phyloP scores from a whole-genome alignment of 1,140 invertebrate genomes.

The Hycleus phaleratus region DNA sequence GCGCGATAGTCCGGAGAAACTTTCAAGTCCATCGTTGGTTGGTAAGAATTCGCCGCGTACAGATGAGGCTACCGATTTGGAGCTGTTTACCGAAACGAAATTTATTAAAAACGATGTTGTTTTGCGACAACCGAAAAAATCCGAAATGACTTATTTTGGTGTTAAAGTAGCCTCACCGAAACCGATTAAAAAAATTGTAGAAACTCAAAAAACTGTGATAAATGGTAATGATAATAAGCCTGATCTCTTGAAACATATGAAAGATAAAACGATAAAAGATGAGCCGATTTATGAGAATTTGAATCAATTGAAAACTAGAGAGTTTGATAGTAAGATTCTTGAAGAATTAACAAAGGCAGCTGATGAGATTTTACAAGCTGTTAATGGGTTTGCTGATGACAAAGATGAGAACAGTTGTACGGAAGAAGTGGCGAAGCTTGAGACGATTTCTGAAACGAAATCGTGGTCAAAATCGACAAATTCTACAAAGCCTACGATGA shows the following conservation, averaged over 20 bases:
- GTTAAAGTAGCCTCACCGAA: slow-evolving; percentile 23
- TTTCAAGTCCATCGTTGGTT: slow-evolving; percentile 35
- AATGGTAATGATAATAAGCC: slow-evolving; percentile 29
- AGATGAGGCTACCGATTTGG: slow-evolving; percentile 3
- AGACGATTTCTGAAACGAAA: slow-evolving; percentile 43
- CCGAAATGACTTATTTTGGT: slow-evolving; percentile 39
- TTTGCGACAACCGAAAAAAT: slow-evolving; percentile 37
- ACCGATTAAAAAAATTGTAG: slow-evolving; percentile 11
- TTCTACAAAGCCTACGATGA: slow-evolving; percentile 16
- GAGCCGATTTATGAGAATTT: slow-evolving; percentile 38
- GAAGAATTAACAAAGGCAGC: slow-evolving; percentile 47
- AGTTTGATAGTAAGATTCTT: slow-evolving; percentile 41
- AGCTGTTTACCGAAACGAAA: slow-evolving; percentile 2
- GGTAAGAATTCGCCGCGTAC: slow-evolving; percentile 14
- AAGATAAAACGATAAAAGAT: slow-evolving; percentile 10
- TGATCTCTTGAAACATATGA: slow-evolving; percentile 29
- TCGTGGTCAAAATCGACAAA: slow-evolving; percentile 30
- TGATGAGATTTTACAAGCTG: slow-evolving; percentile 46
- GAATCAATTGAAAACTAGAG: slow-evolving; percentile 17
- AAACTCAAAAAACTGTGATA: slow-evolving; percentile 20
- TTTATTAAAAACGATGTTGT: slow-evolving; percentile 24
- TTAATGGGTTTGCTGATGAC: slow-evolving; percentile 47
- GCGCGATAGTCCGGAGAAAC: slow-evolving; percentile 2
- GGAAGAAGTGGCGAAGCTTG: slow-evolving; percentile 38
- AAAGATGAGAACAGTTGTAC: slow-evolving; percentile 34